Percentiles rank a stretch among this genome's conserved stretches.
These are phyloP conservation scores for Cirrhinus mrigala DNA, from an alignment of 2,797 vertebrate species.

Conservation along the genomic window DNA sequence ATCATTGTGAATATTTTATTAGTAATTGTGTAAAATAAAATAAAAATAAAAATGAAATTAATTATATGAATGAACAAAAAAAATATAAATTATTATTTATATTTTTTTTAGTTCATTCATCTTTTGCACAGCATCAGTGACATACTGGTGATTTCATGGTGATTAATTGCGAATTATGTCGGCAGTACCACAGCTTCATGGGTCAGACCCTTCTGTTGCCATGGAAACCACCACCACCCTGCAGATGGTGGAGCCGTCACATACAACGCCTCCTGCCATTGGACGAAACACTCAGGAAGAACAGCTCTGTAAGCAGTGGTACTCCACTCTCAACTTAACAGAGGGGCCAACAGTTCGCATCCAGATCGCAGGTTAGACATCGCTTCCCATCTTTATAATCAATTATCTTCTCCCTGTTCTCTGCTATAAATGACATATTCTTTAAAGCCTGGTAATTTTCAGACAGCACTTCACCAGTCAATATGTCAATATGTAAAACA, in stretches of 20 bases:
- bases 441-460: not conserved
- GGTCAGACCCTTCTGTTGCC: conserved; percentile 69
- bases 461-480: not conserved
- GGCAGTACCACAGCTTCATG: conserved; percentile 64
- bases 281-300: conserved; percentile 81
- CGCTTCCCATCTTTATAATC: not conserved
- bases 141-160: not conserved
- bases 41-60: too few species aligned
- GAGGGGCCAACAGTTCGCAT: conserved; percentile 66
- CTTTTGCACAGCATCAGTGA: not conserved
- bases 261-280: conserved; percentile 60
- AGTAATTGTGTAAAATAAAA: too few species aligned
- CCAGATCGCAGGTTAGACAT: conserved; percentile 75
- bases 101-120: not conserved
- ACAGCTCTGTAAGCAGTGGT: conserved; percentile 75
- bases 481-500: conserved; percentile 6
- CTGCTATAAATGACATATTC: not conserved
- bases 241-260: conserved; percentile 60
- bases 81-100: too few species aligned
- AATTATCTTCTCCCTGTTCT: not conserved
- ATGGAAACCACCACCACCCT: conserved; percentile 72
- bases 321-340: conserved; percentile 73
- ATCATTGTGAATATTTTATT: too few species aligned
- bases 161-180: conserved; percentile 66
- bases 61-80: too few species aligned